Evolutionary conservation across 2,888 invertebrate species (phyloP), one percentile per base, ranked within the genome.

Genomic region (Odontocerum albicorne): DNA sequence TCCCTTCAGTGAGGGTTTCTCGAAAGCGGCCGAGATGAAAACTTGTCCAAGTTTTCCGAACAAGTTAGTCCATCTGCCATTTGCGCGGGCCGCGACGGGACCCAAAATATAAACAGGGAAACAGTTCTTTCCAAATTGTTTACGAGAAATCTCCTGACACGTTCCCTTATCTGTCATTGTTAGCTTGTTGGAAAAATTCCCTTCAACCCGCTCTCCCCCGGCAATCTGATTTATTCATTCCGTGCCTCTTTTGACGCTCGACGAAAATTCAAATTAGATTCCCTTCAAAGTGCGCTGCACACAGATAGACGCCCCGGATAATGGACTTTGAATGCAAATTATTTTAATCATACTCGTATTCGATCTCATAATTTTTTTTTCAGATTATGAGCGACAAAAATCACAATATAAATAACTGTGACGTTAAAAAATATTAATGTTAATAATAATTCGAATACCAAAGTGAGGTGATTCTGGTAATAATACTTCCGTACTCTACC

Each of bases 1-100:
- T 58, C 42, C 45, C 40, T 19, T 46, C 50, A 21, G 22, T 27
- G 40, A 51, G 49, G 55, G 31, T 45, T 57, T 16, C 27, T 32
- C 44, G 42, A 55, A 54, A 60, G 55, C 57, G 60, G 61, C 52
- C 49, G 51, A 54, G 53, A 55, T 40, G 54, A 45, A 57, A 59
- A 56, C 51, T 61, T 61, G 53, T 54, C 47, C 53, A 61, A 61
- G 61, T 61, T 61, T 59, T 61, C 59, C 49, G 20, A 59, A 61
- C 59, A 61, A 61, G 61, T 61, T 61, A 61, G 61, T 61, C 47
- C 57, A 57, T 57, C 61, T 59, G 61, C 59, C 61, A 61, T 53
- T 55, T 52, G 46, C 49, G 32, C 22, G 15, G 31, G 21, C 49
- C 59, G 55, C 51, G 38, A 20, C 49, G 53, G 50, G 44, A 49